Evolutionary conservation across 2,113 vertebrate species (phyloP).

Genomic region (Antidorcas marsupialis): DNA sequence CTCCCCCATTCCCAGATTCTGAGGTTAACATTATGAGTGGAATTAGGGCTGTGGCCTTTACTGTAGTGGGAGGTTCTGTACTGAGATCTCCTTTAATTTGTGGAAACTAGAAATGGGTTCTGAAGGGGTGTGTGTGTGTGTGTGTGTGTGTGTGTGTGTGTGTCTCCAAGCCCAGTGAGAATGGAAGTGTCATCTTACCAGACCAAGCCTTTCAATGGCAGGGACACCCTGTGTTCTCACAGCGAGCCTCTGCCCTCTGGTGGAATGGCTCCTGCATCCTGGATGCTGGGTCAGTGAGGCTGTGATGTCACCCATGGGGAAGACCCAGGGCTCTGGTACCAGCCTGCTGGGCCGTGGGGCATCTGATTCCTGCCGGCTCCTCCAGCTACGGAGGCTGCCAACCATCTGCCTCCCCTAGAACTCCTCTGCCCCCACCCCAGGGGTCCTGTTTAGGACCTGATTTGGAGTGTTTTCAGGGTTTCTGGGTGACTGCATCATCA

Average conservation of each 20-base stretch:
- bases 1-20: not conserved
- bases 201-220: not conserved
- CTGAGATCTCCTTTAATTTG: not conserved
- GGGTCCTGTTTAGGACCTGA: not conserved
- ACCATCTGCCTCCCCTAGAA: not conserved
- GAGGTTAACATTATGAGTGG: rapidly evolving
- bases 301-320: not conserved
- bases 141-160: not conserved
- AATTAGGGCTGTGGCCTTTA: not conserved
- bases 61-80: not conserved
- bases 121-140: not conserved
- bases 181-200: not conserved
- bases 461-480: not conserved
- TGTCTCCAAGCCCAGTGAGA: not conserved
- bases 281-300: not conserved
- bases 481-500: not conserved
- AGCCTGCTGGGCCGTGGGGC: not conserved
- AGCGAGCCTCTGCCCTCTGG: not conserved
- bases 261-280: not conserved
- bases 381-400: not conserved
- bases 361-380: not conserved
- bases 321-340: rapidly evolving
- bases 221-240: not conserved
- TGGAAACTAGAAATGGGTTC: not conserved
- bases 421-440: no score